Evolutionary conservation across 2,888 invertebrate genomes (phyloP), one percentile per base, ranked within the genome.

Genomic region (Aleiodes testaceus): DNA sequence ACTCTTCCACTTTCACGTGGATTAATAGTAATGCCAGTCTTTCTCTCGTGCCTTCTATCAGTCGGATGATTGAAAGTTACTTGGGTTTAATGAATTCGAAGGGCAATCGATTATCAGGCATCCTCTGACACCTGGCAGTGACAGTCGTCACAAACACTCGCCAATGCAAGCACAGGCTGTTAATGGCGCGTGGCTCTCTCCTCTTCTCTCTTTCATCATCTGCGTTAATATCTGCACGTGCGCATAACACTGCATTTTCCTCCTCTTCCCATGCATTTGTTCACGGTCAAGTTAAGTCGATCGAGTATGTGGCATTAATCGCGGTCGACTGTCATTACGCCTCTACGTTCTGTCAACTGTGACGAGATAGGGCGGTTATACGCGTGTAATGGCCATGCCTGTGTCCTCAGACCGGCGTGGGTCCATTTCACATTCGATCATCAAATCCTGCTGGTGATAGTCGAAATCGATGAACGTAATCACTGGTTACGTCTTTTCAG

Each of bases 91-190:
- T 55, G 30, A 55, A 55, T 55, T 30, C 6, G 55, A 55, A 26
- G 26, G 55, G 55, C 55, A 55, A 55, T 55, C 55, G 55, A 55
- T 55, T 55, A 55, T 26, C 30, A n/a, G 30, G 14, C 5, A 12
- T 26, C 3, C n/a, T 16, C 61, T 42, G 61, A 75, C 77, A 80
- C 80, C 78, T 81, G 80, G 73, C 65, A 69, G 55, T 80, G 81
- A 81, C 81, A 79, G 76, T 79, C 77, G 78, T 79, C 81, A 79
- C 71, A 66, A 72, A 72, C 78, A 80, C 77, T 73, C 77, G 75
- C 73, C 67, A 67, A 67, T 70, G 71, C 77, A 80, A 75, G 73
- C 76, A 76, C 73, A 69, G 50, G 64, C 61, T 47, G 45, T 64
- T 74, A 50, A 47, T 72, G 47, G 63, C 67, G 52, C 67, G 53